Evolutionary conservation across 1,140 invertebrate species (phyloP), one percentile per base, ranked within the genome.

Genomic region (Lordiphosa mommai): DNA sequence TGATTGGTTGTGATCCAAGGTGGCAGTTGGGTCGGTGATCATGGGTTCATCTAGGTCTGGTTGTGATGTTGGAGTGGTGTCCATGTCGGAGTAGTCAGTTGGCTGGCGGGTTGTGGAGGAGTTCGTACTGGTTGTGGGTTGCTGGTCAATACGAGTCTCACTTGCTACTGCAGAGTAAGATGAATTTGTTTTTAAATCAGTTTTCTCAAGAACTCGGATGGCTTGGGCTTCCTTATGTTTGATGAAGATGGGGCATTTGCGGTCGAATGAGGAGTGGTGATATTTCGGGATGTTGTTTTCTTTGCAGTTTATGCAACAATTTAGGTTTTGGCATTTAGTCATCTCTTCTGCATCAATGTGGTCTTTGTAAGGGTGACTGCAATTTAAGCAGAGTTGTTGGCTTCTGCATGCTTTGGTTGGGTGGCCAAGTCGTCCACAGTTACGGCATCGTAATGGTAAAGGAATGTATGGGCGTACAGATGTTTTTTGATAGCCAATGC

Each of bases 191-290:
- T 32, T 32, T 10, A 7, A 1, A 9, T n/a, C 30, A 1, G 30
- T 32, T 32, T 9, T 32, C 8, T 32, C 37, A 4, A 43, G 3
- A 4, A 32, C 29, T 29, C 34, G 38, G 12, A 53, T 36, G 29
- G 38, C 51, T 14, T 34, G 32, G 12, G 44, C 34, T 53, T 53
- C 40, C 12, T 53, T 53, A 30, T 44, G 9, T 53, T 53, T 53
- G 10, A 53, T 44, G 12, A 43, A 53, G 9, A 29, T 10, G 8
- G 51, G 40, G 30, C 38, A 53, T 23, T 53, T 53, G 8, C 23
- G 51, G 32, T 53, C 38, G 13, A 14, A 43, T 3, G 14, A 14
- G 37, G 27, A 43, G 38, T 53, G 51, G 4, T 53, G 51, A 29
- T 53, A 32, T 20, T 53, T 53, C 4, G 30, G 16, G 9, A 38